These are phyloP conservation scores for Adelges cooleyi DNA, from an alignment of 1,140 invertebrate genomes.

Conservation along the genomic window DNA sequence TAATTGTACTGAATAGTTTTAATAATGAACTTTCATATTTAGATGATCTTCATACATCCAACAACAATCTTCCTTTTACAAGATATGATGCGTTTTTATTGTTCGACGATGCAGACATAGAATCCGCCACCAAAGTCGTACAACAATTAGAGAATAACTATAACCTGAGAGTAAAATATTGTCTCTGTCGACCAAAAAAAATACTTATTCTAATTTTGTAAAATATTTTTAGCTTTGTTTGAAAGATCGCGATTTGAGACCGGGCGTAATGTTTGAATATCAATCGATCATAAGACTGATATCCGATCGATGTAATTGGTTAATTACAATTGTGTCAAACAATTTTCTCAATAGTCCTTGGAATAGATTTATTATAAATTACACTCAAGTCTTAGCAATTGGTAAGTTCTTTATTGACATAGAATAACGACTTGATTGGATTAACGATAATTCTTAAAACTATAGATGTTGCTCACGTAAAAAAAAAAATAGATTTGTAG, in stretches of 20 bases:
- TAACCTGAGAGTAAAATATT: conserved; percentile 45
- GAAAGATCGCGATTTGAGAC: conserved; percentile 54
- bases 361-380: conserved; percentile 58
- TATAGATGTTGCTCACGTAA: too few relatives aligned
- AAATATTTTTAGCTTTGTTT: conserved; percentile 48
- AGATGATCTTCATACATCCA: conserved; percentile 44
- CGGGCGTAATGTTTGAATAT: conserved; percentile 51
- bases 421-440: too few relatives aligned
- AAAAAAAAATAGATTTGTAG: too few relatives aligned
- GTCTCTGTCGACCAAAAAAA: conserved; percentile 18
- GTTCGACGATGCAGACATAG: conserved; percentile 54
- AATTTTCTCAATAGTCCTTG: conserved; percentile 55
- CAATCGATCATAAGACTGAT: conserved; percentile 59
- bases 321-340: conserved; percentile 59
- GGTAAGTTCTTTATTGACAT: conserved; percentile 40
- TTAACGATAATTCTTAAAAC: too few relatives aligned
- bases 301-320: conserved; percentile 54
- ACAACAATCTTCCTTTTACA: conserved; percentile 43
- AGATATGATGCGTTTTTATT: conserved; percentile 58
- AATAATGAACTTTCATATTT: conserved; percentile 23
- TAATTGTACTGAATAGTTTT: background rate
- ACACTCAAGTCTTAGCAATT: conserved; percentile 60
- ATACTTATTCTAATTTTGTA: conserved; percentile 26
- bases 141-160: conserved; percentile 49
- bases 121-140: conserved; percentile 50